phyloP scores from a whole-genome alignment of 2,888 invertebrate genomes.

The Amphipoea oculea region DNA sequence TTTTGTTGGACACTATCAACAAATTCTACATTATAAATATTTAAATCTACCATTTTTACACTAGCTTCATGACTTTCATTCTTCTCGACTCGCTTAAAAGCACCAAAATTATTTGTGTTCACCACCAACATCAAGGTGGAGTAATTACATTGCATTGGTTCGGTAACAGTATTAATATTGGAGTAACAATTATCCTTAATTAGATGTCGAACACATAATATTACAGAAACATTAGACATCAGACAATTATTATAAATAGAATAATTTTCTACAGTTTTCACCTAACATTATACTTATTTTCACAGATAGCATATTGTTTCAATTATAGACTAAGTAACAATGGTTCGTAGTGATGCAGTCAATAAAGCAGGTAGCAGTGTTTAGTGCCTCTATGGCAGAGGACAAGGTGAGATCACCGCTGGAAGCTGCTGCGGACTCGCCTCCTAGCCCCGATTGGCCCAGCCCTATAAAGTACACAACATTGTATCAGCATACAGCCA shows the following conservation, averaged over 20 bases:
- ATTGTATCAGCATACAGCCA: slow-evolving; percentile 58
- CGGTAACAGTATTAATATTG: slow-evolving; percentile 91
- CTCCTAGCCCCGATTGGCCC: slow-evolving; percentile 92
- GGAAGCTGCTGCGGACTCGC: slow-evolving; percentile 90
- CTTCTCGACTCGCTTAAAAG: slow-evolving; percentile 90
- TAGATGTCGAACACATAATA: slow-evolving; percentile 92
- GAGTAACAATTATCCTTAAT: slow-evolving; percentile 91
- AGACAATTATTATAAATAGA: slow-evolving; percentile 91
- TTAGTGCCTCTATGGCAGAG: slow-evolving; percentile 89
- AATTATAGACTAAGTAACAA: slow-evolving; percentile 91
- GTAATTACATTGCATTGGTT: slow-evolving; percentile 91
- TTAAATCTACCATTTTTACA: slow-evolving; percentile 90
- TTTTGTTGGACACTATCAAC: slow-evolving; percentile 91
- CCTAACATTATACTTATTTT: slow-evolving; percentile 91
- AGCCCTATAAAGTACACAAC: slow-evolving; percentile 89
- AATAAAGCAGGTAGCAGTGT: slow-evolving; percentile 92
- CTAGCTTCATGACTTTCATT: slow-evolving; percentile 90
- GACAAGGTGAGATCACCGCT: slow-evolving; percentile 90
- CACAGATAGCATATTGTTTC: slow-evolving; percentile 93
- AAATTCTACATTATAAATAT: slow-evolving; percentile 91
- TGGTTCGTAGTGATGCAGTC: slow-evolving; percentile 91
- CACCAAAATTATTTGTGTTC: slow-evolving; percentile 91
- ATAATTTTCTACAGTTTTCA: slow-evolving; percentile 91
- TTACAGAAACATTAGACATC: slow-evolving; percentile 91
- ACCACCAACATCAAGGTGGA: slow-evolving; percentile 91